Evolutionary conservation across 1,140 invertebrate genomes (phyloP), one percentile per base, ranked within the genome.

Genomic region (Brachionus asplanchnoidis): DNA sequence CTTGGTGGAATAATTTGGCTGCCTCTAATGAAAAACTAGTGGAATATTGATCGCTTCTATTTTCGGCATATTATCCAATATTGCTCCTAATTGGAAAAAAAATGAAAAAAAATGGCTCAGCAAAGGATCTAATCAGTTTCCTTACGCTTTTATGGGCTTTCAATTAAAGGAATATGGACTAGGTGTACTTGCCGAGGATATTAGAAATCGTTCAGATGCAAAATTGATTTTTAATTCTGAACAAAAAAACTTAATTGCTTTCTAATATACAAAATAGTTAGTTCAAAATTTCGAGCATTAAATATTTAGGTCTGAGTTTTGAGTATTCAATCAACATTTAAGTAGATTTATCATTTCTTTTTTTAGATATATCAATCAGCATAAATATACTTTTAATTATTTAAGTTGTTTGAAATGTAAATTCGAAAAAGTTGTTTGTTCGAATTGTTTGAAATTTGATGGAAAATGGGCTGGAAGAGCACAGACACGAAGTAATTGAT

Each of bases 351-450:
- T 32, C 66, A 68, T 32, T 68, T 68, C 6, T 68, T 68, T 28
- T n/a, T 28, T 68, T 68, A 14, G 26, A 68, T 42, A 42, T 73
- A 73, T 73, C 68, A 73, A 73, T 73, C 68, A 73, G 9, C 68
- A 73, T 73, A 73, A 73, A 73, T 73, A 73, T 40, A 73, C 40
- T 73, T 73, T 73, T 73, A 73, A 73, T 73, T 73, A 42, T 40
- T 68, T 40, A 44, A 40, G 32, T 73, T 73, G 68, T 73, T 73
- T 73, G 32, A 73, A 73, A 73, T 73, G 68, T 73, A 73, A 73
- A 73, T 73, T 68, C 28, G 11, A 32, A 28, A 14, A 68, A 68
- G 66, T 68, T 68, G 26, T 32, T 68, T 68, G 66, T 68, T 68
- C 66, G 26, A 68, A 32, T 32, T 68, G 32, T 68, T 68, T 68